A percentile compares a stretch with the other conserved stretches of the same genome.
These are phyloP conservation scores for Cepaea nemoralis DNA, from an alignment of 1,140 invertebrate species.

Conservation along the genomic window DNA sequence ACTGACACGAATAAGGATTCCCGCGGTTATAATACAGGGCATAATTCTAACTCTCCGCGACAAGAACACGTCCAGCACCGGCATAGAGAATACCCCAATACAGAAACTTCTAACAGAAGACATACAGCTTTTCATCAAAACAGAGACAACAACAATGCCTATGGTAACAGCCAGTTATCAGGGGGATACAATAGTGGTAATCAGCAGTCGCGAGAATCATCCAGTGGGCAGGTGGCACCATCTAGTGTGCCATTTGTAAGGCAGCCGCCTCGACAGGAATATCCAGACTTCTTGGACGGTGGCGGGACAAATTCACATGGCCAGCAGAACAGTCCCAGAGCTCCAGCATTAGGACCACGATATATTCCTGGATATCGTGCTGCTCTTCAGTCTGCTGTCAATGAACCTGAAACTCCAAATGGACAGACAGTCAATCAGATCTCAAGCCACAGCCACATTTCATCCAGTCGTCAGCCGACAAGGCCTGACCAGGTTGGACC, in stretches of 20 bases:
- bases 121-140: not conserved
- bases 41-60: not conserved
- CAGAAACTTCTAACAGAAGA: not conserved
- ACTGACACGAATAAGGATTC: not conserved
- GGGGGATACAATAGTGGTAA: not conserved
- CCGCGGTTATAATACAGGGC: not conserved
- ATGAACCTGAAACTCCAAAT: not conserved
- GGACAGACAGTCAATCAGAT: not conserved
- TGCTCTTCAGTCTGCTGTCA: not conserved
- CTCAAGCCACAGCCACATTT: not conserved
- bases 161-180: not conserved
- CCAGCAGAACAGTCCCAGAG: not conserved
- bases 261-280: not conserved
- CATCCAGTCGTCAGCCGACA: not conserved
- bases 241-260: not conserved
- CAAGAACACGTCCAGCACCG: not conserved
- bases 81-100: not conserved
- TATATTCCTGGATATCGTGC: not conserved
- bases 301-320: not conserved
- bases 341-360: not conserved
- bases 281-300: not conserved
- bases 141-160: not conserved
- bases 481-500: constrained; percentile 27
- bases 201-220: not conserved
- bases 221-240: not conserved